A percentile compares a stretch with the other conserved stretches of the same genome.
phyloP scores from a whole-genome alignment of 2,888 invertebrate species.

The Ametastegia equiseti region DNA sequence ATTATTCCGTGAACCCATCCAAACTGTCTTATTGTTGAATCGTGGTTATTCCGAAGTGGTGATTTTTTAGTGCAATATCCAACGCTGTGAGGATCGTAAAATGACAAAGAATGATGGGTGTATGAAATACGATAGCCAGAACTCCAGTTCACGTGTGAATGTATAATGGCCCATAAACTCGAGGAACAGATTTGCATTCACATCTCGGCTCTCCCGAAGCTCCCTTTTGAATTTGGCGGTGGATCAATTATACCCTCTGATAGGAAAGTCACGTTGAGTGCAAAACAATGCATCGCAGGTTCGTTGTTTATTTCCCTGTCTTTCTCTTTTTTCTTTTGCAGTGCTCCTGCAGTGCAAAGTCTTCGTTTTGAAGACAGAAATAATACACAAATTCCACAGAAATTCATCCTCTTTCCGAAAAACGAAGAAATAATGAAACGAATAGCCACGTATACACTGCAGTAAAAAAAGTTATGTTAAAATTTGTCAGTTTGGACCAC shows the following conservation, averaged over 20 bases:
- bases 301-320: neutral
- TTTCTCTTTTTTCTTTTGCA: neutral
- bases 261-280: slow-evolving; percentile 23
- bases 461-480: too few relatives aligned
- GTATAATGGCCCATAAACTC: slow-evolving; percentile 18
- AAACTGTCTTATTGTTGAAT: too few relatives aligned
- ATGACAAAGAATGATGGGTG: neutral
- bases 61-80: neutral
- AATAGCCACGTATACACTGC: too few relatives aligned
- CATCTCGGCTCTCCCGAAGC: neutral
- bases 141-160: neutral
- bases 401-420: too few relatives aligned
- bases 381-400: neutral
- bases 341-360: neutral
- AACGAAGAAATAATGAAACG: neutral
- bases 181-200: neutral
- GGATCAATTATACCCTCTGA: slow-evolving; percentile 27
- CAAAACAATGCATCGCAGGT: neutral
- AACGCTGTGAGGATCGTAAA: neutral
- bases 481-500: too few relatives aligned
- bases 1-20: too few relatives aligned
- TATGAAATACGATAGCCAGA: neutral
- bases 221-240: neutral
- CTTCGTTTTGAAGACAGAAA: neutral
- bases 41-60: neutral